phyloP scores from a whole-genome alignment of 2,113 vertebrate species.

The Corythoichthys intestinalis region DNA sequence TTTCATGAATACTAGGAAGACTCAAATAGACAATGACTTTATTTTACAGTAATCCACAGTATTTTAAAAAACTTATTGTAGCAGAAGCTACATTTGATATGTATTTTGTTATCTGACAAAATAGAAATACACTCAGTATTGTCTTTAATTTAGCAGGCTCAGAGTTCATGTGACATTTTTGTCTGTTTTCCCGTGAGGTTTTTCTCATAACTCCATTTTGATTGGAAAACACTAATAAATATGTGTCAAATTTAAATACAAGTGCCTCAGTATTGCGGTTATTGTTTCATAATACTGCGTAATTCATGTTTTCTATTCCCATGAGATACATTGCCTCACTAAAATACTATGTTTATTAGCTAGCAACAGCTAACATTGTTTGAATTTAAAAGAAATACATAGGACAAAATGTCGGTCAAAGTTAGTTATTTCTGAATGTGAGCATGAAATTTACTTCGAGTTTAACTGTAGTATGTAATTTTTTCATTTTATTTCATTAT shows the following conservation, averaged over 20 bases:
- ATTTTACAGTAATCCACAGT: too few species aligned
- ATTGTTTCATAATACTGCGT: background rate
- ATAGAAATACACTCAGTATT: too few species aligned
- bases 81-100: too few species aligned
- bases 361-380: background rate
- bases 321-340: background rate
- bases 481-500: background rate
- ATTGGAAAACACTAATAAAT: background rate
- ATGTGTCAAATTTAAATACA: background rate
- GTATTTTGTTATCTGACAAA: too few species aligned
- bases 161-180: background rate
- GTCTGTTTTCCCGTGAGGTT: background rate
- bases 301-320: slow-evolving; percentile 35
- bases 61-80: too few species aligned
- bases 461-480: background rate
- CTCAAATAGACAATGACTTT: too few species aligned
- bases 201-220: background rate
- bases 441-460: background rate
- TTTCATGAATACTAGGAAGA: too few species aligned
- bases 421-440: background rate
- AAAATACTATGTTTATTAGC: background rate
- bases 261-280: slow-evolving; percentile 49
- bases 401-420: background rate
- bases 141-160: too few species aligned
- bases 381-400: background rate